Evolutionary conservation across 2,888 invertebrate genomes (phyloP), one percentile per base, ranked within the genome.

Genomic region (Mythimna impura): DNA sequence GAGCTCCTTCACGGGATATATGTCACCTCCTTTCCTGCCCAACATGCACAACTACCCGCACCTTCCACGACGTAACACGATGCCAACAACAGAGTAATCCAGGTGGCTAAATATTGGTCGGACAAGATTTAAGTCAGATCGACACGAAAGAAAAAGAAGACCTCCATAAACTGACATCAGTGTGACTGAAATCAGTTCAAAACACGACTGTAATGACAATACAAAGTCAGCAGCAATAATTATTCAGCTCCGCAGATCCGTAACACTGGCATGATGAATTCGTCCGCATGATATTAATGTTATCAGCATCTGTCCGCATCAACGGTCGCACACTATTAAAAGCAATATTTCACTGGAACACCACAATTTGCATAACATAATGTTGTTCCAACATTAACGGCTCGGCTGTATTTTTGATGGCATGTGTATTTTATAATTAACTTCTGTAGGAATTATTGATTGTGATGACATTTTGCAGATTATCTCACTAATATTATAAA

Each of bases 291-390:
- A 87, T 84, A 82, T 86, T 86, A 89, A 87, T 83, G 85, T 80
- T 89, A 89, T 87, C 88, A 87, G 78, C 86, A 87, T 87, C 86
- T 88, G 89, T 86, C 85, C 81, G 73, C 87, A 80, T 86, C 87
- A 86, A 76, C 81, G 81, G 83, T 79, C 81, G 78, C 82, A 82
- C 81, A 86, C 83, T 86, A 87, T 87, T 87, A 86, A 88, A 88
- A 78, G 83, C 84, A 77, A 88, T 89, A 89, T 89, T 89, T 86
- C 81, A 88, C 76, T 80, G 86, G 84, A 87, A 77, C 78, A 82
- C 80, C 84, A 82, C 79, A 84, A 88, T 91, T 89, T 90, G 85
- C 89, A 89, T 91, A 83, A 66, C 74, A 87, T 87, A 85, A 89
- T 85, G 79, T 78, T 83, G 84, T 81, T 82, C 86, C 80, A 82